phyloP scores from a whole-genome alignment of 2,797 vertebrate genomes.

The Uromys caudimaculatus region DNA sequence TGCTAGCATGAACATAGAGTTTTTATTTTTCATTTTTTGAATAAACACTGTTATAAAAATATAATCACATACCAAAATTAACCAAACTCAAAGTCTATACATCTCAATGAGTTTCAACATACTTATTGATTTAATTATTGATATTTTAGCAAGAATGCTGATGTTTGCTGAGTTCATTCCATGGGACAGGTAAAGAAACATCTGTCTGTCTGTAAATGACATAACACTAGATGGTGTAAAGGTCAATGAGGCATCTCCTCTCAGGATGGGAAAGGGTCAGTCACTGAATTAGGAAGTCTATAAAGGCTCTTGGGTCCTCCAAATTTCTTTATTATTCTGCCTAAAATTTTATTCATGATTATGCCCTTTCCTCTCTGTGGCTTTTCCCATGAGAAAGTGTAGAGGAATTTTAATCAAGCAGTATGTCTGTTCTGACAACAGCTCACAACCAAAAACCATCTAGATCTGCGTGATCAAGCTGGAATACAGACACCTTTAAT shows the following conservation, averaged over 20 bases:
- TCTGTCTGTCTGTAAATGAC: not conserved
- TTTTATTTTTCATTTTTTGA: not conserved
- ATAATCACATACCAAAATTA: not conserved
- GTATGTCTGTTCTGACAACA: no score
- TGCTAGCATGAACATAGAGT: not conserved
- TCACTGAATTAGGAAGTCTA: not conserved
- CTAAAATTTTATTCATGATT: not conserved
- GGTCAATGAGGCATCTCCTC: not conserved
- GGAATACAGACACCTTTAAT: no score
- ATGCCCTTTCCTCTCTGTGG: not conserved
- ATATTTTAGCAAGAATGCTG: not conserved
- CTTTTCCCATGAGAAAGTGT: not conserved
- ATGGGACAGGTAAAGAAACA: not conserved
- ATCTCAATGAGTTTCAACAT: not conserved
- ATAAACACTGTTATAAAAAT: not conserved
- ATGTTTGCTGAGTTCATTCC: not conserved
- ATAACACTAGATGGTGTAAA: not conserved
- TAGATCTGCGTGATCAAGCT: no score
- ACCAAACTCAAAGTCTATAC: not conserved
- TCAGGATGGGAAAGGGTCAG: not conserved
- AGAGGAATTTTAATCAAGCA: no score
- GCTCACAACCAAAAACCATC: no score
- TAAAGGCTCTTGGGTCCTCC: not conserved
- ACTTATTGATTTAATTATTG: not conserved
- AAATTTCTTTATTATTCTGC: not conserved